Base-by-base conservation (phyloP, 2,113 vertebrate genomes). In the Aleadryas rufinucha region DNA sequence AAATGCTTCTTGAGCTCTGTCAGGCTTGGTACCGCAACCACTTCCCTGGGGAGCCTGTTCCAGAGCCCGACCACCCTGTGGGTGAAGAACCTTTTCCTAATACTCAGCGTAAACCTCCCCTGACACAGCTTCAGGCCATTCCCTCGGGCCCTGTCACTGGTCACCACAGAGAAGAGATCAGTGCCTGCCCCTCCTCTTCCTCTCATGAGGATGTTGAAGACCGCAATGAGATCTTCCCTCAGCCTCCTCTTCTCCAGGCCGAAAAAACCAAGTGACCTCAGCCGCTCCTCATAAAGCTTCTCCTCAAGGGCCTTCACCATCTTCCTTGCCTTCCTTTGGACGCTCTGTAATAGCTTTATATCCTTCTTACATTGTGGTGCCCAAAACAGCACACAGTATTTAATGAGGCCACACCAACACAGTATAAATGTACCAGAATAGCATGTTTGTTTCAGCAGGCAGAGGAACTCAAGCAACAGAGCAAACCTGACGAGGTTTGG, bases 281-380 rank as follows among this genome's bases (percentile, higher is more conserved):
- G 39, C 7, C 0, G 9, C 4, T n/a, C 23, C 45, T 53, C 45
- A 24, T 1, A 26, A 0, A 1, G 5, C 27, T 45, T 59, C 20
- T 24, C 16, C 68, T 20, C 35, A 65, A 37, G 10, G 44, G 13
- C 52, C 45, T 30, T 39, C 52, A 3, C 9, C 28, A 39, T 26
- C 52, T 27, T 45, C 33, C 7, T 2, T 12, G 33, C 22, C 12
- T 22, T 16, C 2, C 54, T 16, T 12, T 9, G 39, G 37, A 28
- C 2, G 0, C 37, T 21, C 13, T 41, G 1, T 18, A 33, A 44
- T 3, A 44, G 14, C 17, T 52, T 30, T 7, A 35, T 27, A 31
- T 5, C 21, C 6, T 33, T 27, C 33, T 10, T 16, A 37, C 1
- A 19, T 4, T 13, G 33, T 6, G 12, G 18, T 14, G 16, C 52